Evolutionary conservation across 2,888 invertebrate genomes (phyloP).

Genomic region (Stramonita haemastoma): DNA sequence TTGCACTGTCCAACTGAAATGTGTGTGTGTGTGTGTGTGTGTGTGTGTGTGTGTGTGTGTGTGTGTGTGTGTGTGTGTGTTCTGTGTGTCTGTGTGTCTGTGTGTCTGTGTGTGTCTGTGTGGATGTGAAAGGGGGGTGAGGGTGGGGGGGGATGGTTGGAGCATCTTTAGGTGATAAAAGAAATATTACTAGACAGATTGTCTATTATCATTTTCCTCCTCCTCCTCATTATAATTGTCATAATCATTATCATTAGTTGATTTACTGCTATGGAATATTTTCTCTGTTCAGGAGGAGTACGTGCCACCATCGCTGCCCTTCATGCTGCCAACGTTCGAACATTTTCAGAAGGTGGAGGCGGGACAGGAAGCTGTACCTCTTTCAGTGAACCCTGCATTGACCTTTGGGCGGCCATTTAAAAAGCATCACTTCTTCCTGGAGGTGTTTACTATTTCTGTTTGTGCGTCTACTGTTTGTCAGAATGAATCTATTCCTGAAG

Average conservation of each 20-base stretch:
- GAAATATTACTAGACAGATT: too few relatives aligned
- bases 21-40: background rate
- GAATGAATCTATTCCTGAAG: too few relatives aligned
- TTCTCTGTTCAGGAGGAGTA: constrained; percentile 61
- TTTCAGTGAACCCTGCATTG: background rate
- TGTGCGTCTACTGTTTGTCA: background rate
- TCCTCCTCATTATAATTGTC: too few relatives aligned
- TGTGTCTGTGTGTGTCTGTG: background rate
- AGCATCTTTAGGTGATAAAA: too few relatives aligned
- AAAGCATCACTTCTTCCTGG: constrained; percentile 63
- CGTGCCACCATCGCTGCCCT: constrained; percentile 59
- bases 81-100: too few relatives aligned
- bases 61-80: background rate
- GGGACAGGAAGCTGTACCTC: background rate
- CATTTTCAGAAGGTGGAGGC: constrained; percentile 5
- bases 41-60: background rate
- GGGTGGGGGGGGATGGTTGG: too few relatives aligned
- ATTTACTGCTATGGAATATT: too few relatives aligned
- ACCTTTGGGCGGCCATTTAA: constrained; percentile 46
- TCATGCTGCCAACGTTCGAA: constrained; percentile 57
- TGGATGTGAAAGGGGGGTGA: too few relatives aligned
- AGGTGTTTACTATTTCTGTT: constrained; percentile 53
- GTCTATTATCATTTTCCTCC: too few relatives aligned
- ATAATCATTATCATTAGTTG: too few relatives aligned
- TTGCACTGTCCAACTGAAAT: too few relatives aligned